These are phyloP conservation scores for Grantiella picta DNA, from an alignment of 2,113 vertebrate genomes.

Conservation along the genomic window DNA sequence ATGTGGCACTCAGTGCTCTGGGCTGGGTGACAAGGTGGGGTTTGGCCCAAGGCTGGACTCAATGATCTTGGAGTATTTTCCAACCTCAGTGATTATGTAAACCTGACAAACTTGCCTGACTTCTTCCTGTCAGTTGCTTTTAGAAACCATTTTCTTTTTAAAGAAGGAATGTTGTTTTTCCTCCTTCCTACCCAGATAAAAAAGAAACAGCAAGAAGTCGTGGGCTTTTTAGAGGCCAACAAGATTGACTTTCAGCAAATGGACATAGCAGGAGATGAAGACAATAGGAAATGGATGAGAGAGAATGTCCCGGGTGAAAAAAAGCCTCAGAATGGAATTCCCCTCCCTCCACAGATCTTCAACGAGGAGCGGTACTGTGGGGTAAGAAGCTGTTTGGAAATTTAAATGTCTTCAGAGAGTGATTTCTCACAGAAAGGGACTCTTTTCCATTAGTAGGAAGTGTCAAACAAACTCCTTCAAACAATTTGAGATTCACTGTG, in stretches of 20 bases:
- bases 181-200: conserved; percentile 82
- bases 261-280: conserved; percentile 94
- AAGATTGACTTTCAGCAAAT: conserved; percentile 92
- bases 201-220: conserved; percentile 98
- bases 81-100: background rate
- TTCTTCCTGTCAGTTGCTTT: background rate
- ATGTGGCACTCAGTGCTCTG: background rate
- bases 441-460: background rate
- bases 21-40: background rate
- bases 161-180: background rate
- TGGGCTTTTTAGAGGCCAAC: conserved; percentile 93
- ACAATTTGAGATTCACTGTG: background rate
- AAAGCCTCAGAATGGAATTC: conserved; percentile 93
- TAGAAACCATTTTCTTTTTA: background rate
- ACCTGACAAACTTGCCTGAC: background rate
- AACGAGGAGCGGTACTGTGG: conserved; percentile 94
- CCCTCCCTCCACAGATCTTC: conserved; percentile 97
- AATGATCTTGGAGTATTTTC: background rate
- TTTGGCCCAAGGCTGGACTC: background rate
- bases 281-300: conserved; percentile 97
- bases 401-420: background rate
- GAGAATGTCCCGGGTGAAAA: conserved; percentile 93
- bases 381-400: conserved; percentile 72
- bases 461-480: background rate
- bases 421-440: background rate